A percentile compares a stretch with the other conserved stretches of the same genome.
phyloP scores from a whole-genome alignment of 1,140 invertebrate species.

The Drosophila nigrodunni region DNA sequence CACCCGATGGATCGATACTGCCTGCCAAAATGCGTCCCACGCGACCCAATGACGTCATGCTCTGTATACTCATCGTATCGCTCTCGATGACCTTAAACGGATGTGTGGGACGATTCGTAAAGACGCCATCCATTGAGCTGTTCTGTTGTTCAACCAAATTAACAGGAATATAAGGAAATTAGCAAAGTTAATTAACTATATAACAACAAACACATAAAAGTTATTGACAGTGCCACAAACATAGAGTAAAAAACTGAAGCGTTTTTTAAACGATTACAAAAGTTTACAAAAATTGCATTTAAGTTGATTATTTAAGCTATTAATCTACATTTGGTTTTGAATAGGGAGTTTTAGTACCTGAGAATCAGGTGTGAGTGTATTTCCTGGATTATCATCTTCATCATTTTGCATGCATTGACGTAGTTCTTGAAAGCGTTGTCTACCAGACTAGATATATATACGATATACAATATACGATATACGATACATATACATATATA shows the following conservation, averaged over 20 bases:
- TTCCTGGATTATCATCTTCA: constrained; percentile 89
- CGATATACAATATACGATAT: constrained; percentile 26
- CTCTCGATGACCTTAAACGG: constrained; percentile 93
- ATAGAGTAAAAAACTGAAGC: constrained; percentile 16
- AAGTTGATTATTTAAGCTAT: constrained; percentile 13
- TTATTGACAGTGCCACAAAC: constrained; percentile 4
- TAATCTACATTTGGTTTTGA: constrained; percentile 22
- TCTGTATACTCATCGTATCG: constrained; percentile 93
- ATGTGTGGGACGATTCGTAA: constrained; percentile 87
- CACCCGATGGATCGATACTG: constrained; percentile 86
- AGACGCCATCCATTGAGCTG: constrained; percentile 87
- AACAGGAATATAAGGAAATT: constrained; percentile 23
- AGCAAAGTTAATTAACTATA: constrained; percentile 25
- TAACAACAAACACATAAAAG: neutral
- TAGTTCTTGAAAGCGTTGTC: constrained; percentile 92
- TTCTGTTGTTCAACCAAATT: constrained; percentile 63
- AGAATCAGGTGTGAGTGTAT: constrained; percentile 91
- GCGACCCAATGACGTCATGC: constrained; percentile 92
- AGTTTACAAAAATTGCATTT: constrained; percentile 16
- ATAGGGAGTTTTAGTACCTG: constrained; percentile 86
- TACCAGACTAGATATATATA: constrained; percentile 79
- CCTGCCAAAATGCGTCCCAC: constrained; percentile 91
- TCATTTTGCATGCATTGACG: constrained; percentile 93
- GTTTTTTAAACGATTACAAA: constrained; percentile 19
- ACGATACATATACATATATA: constrained; percentile 32